phyloP scores from a whole-genome alignment of 2,113 vertebrate species.

The Caranx ignobilis region DNA sequence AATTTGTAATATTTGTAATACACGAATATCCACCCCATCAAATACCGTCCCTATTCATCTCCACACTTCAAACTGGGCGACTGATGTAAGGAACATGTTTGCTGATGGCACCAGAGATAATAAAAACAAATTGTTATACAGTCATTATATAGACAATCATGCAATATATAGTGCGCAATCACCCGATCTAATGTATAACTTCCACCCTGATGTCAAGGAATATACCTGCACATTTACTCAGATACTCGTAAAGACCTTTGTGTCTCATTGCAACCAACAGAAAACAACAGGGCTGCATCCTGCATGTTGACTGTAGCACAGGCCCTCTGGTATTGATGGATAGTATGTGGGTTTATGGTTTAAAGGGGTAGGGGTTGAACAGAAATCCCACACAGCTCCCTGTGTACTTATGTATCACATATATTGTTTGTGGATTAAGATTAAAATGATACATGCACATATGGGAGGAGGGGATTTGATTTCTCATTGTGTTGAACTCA shows the following conservation, averaged over 20 bases:
- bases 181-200: not conserved
- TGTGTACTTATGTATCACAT: not conserved
- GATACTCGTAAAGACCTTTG: conserved; percentile 1
- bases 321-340: not conserved
- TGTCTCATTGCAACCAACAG: conserved; percentile 20
- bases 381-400: not conserved
- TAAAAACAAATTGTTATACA: not conserved
- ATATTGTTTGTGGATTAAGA: conserved; percentile 14
- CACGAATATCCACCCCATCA: not conserved
- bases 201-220: not conserved
- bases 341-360: not conserved
- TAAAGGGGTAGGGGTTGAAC: not conserved
- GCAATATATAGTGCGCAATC: not conserved
- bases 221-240: not conserved
- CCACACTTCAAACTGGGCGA: not conserved
- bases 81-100: not conserved
- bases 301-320: conserved; percentile 18
- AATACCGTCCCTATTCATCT: not conserved
- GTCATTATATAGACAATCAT: not conserved
- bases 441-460: conserved; percentile 19
- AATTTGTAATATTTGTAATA: not conserved
- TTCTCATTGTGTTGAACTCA: conserved; percentile 46
- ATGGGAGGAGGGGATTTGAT: conserved; percentile 18
- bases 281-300: conserved; percentile 24
- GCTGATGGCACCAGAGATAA: not conserved